Base-by-base conservation (phyloP, 2,888 invertebrate genomes). In the Hypercompe scribonia region DNA sequence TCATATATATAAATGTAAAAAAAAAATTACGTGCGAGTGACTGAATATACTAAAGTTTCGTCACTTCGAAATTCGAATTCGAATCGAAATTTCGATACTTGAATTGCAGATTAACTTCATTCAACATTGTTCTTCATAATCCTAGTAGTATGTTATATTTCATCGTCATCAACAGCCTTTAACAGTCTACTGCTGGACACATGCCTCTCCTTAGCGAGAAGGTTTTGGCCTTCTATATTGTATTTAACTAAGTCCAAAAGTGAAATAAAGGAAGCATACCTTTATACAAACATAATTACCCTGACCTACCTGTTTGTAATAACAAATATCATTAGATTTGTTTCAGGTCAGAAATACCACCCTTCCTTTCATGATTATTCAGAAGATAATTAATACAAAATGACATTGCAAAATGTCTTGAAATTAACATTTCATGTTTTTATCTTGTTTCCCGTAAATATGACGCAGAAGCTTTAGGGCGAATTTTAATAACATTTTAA, bases 401-500 rank as follows among this genome's bases (percentile, higher is more conserved):
- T 68, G n/a, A 58, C 34, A 58, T 68, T 28, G n/a, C 54, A 68
- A 54, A 68, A 18, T 36, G 54, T 54, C 54, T 68, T 58, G 68
- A 28, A 68, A 68, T 54, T 42, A n/a, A 69, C 24, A 69, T 61
- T 61, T 69, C 24, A 61, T 33, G 24, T 33, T 69, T 64, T 63
- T 70, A 63, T 64, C n/a, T 70, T 31, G 33, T 46, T 63, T 34
- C 15, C 70, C 33, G 46, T 46, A 46, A 63, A 64, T 39, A 58
- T 68, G 31, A 61, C 78, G 72, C 58, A 72, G 72, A 76, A 81
- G 81, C 78, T 75, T 75, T 73, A 15, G 73, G 77, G 75, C 70
- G 73, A 75, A 81, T 81, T 83, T 83, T 75, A 81, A 83, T 83
- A 81, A 73, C 71, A 81, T 74, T 78, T 75, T 76, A 81, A 81